Conservation (phyloP, 92 coral and sea anemone species). For the Paragorgia papillata region DNA sequence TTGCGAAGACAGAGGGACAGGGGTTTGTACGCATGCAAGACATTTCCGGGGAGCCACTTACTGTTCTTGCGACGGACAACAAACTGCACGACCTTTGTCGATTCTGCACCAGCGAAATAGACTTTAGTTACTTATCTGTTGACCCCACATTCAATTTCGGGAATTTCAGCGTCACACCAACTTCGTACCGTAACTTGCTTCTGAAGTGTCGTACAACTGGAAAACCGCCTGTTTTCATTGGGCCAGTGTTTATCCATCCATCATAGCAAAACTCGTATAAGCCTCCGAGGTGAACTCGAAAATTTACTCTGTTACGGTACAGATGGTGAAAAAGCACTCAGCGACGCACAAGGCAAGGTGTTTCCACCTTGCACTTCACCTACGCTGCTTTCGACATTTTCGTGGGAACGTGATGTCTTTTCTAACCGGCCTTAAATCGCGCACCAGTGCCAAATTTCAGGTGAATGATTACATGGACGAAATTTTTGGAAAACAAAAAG, state of each 20-base stretch:
- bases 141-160: constrained; percentile 58
- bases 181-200: constrained; percentile 33
- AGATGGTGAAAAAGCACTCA: constrained; percentile 41
- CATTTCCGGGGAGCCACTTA: constrained; percentile 51
- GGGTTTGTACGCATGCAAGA: constrained; percentile 13
- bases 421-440: neutral
- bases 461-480: constrained; percentile 21
- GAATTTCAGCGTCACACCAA: constrained; percentile 40
- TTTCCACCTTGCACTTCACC: constrained; percentile 39
- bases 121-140: constrained; percentile 48
- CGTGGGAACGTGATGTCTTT: constrained; percentile 20
- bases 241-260: constrained; percentile 33
- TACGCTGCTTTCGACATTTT: constrained; percentile 59
- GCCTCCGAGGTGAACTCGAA: constrained; percentile 34
- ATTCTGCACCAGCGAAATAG: constrained; percentile 45
- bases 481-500: constrained; percentile 39
- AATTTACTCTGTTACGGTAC: constrained; percentile 23
- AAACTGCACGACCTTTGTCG: constrained; percentile 44
- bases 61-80: constrained; percentile 53
- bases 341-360: constrained; percentile 36
- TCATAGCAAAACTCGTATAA: constrained; percentile 23
- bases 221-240: constrained; percentile 46
- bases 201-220: constrained; percentile 39
- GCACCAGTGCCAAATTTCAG: neutral
- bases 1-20: constrained; percentile 21